Evolutionary conservation across 2,797 vertebrate species (phyloP).

Genomic region (Naso thynnoides): DNA sequence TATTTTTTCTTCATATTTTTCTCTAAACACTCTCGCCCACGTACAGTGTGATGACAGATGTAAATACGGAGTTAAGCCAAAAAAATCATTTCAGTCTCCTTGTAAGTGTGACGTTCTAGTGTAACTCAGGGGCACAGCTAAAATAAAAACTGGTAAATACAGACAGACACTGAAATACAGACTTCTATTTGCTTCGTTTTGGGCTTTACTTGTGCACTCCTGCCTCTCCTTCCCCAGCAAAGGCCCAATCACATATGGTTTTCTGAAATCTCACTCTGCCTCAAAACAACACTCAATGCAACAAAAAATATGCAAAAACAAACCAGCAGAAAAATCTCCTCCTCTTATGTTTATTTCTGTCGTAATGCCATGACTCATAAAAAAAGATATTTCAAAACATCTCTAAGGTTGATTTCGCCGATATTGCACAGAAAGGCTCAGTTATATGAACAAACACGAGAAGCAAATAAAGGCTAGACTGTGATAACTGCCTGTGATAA

Average conservation of each 20-base stretch:
- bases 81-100: constrained; percentile 15
- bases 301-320: constrained; percentile 15
- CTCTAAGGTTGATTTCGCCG: not conserved
- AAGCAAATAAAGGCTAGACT: not conserved
- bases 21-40: constrained; percentile 31
- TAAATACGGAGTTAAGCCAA: constrained; percentile 28
- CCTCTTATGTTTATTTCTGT: constrained; percentile 48
- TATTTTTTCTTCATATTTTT: not conserved
- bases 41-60: constrained; percentile 27
- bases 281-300: constrained; percentile 12
- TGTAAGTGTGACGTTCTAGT: constrained; percentile 22
- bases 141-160: not conserved
- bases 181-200: constrained; percentile 3
- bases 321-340: constrained; percentile 38
- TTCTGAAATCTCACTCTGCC: constrained; percentile 25
- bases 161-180: constrained; percentile 5
- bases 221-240: constrained; percentile 29
- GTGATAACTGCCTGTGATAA: constrained; percentile 18
- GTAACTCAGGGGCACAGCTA: constrained; percentile 5
- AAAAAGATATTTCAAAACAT: constrained; percentile 21
- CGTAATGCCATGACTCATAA: constrained; percentile 21
- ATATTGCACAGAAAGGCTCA: not conserved
- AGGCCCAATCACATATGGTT: constrained; percentile 21
- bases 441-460: constrained; percentile 4
- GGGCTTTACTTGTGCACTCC: constrained; percentile 21